Conservation (phyloP, 2,797 vertebrate genomes). For the Diglossa cyanea region DNA sequence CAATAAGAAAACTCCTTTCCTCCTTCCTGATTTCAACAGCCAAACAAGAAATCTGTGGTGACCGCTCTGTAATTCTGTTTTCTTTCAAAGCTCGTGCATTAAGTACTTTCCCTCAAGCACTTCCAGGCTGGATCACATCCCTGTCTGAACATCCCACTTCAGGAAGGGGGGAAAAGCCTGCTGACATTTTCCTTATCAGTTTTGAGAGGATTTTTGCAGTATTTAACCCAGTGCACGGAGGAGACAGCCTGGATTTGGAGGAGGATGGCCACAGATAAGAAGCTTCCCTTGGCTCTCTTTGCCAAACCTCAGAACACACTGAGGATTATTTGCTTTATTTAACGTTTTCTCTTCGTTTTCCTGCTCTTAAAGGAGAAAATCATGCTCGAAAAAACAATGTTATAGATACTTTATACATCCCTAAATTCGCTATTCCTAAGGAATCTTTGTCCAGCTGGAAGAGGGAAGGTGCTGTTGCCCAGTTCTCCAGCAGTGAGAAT, state of each 20-base stretch:
- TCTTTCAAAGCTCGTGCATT: not conserved
- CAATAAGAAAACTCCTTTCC: not conserved
- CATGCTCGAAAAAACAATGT: not conserved
- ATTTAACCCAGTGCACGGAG: not conserved
- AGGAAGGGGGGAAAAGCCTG: not conserved
- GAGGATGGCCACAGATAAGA: slow-evolving; percentile 55
- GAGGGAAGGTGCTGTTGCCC: not conserved
- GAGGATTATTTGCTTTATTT: slow-evolving; percentile 45
- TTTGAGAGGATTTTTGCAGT: slow-evolving; percentile 26
- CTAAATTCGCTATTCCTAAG: not conserved
- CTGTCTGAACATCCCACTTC: slow-evolving; percentile 11
- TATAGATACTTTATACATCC: not conserved
- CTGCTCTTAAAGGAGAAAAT: not conserved
- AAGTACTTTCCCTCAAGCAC: slow-evolving; percentile 8
- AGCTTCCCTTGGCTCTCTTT: slow-evolving; percentile 22
- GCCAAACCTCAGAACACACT: not conserved
- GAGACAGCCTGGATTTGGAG: slow-evolving; percentile 51
- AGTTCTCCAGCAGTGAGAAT: not conserved
- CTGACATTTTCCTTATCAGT: slow-evolving; percentile 50
- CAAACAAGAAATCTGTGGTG: not conserved
- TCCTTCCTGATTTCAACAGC: not conserved
- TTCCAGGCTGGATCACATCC: slow-evolving; percentile 21
- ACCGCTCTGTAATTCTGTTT: not conserved
- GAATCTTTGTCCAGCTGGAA: not conserved
- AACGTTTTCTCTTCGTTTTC: not conserved